phyloP scores from a whole-genome alignment of 2,888 invertebrate genomes.

The Andrena bucephala region DNA sequence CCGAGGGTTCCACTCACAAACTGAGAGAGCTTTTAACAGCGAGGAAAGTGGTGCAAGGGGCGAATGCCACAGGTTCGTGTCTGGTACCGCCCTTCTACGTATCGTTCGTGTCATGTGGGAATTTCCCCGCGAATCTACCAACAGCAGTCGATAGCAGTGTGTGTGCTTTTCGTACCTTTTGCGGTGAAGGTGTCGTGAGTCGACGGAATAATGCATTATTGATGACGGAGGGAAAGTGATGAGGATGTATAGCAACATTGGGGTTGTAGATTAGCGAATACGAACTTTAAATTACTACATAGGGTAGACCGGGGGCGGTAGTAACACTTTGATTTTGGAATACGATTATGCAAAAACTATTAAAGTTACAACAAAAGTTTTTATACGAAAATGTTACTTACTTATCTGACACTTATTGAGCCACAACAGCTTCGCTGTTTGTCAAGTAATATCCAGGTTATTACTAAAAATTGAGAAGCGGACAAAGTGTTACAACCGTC shows the following conservation, averaged over 20 bases:
- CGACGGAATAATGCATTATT: not conserved
- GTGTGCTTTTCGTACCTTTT: constrained; percentile 13
- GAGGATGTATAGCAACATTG: not conserved
- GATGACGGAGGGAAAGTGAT: not conserved
- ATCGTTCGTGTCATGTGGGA: constrained; percentile 72
- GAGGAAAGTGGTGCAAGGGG: constrained; percentile 52
- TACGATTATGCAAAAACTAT: too few species aligned
- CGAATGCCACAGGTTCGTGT: constrained; percentile 74
- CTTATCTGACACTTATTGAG: too few species aligned
- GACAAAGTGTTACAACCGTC: too few species aligned
- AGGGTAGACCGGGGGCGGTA: too few species aligned
- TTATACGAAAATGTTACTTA: too few species aligned
- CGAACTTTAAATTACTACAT: too few species aligned
- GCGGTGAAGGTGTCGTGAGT: not conserved
- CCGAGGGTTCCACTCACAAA: constrained; percentile 27
- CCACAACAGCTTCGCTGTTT: too few species aligned
- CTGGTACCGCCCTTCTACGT: constrained; percentile 78
- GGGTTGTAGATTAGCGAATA: not conserved
- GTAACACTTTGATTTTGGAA: too few species aligned
- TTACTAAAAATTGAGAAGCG: too few species aligned
- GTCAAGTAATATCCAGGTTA: too few species aligned
- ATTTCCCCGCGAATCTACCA: constrained; percentile 62
- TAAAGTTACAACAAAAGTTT: too few species aligned
- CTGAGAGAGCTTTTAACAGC: constrained; percentile 31
- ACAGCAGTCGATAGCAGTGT: constrained; percentile 59